These are phyloP conservation scores for Ormyrus pomaceus DNA, from an alignment of 2,888 invertebrate species.

Conservation along the genomic window DNA sequence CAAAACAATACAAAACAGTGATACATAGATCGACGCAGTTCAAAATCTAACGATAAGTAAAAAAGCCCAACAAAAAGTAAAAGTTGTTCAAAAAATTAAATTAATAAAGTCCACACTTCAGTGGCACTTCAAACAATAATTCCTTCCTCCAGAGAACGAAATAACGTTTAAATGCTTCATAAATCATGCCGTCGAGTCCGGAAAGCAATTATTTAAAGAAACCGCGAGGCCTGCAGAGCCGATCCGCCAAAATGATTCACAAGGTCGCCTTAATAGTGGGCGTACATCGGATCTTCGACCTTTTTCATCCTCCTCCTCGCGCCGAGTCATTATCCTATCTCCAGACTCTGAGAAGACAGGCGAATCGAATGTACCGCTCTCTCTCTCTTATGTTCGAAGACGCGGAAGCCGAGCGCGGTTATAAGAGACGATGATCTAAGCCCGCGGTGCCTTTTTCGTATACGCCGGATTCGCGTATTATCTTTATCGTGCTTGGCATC, in stretches of 20 bases:
- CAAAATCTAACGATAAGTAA: no score
- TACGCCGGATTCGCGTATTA: background rate
- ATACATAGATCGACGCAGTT: no score
- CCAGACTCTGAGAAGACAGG: background rate
- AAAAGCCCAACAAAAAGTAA: no score
- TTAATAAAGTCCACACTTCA: no score
- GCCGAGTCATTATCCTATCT: conserved; percentile 21
- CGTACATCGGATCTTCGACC: conserved; percentile 17
- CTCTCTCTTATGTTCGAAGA: background rate
- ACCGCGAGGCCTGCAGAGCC: background rate
- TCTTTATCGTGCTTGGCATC: conserved; percentile 16
- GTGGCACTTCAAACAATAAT: no score
- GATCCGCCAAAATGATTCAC: conserved; percentile 21
- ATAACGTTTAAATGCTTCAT: no score
- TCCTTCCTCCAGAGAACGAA: no score
- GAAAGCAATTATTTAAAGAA: background rate
- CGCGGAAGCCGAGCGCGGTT: conserved; percentile 13
- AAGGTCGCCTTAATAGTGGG: conserved; percentile 35
- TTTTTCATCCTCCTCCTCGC: conserved; percentile 7
- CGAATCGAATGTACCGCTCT: conserved; percentile 7
- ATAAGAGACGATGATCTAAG: conserved; percentile 54
- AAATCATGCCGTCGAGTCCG: background rate
- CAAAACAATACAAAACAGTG: no score
- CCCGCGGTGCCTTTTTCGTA: background rate
- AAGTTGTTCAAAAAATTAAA: no score